These are phyloP conservation scores for Sebastiscus tertius DNA, from an alignment of 2,797 vertebrate genomes.

Conservation along the genomic window DNA sequence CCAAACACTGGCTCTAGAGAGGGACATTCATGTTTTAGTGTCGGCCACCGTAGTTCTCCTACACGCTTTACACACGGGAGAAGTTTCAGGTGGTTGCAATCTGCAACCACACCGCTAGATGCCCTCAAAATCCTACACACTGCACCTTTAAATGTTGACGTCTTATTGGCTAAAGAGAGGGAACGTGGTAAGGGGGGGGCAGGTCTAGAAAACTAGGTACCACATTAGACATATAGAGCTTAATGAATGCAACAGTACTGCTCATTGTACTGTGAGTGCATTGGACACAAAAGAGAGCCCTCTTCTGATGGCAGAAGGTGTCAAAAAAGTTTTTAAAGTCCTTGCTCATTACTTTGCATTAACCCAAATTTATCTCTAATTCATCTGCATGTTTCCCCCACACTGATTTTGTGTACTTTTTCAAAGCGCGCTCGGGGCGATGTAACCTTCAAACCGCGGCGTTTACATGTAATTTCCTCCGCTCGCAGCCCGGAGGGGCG, in stretches of 20 bases:
- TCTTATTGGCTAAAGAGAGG: not conserved
- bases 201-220: not conserved
- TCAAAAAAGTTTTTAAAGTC: not conserved
- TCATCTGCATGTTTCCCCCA: conserved; percentile 6
- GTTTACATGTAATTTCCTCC: conserved; percentile 46
- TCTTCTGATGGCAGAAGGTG: not conserved
- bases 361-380: not conserved
- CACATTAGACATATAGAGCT: not conserved
- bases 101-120: no score
- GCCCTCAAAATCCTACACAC: no score
- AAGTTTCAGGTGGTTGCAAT: no score
- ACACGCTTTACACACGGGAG: no score
- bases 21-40: no score
- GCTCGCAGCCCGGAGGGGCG: conserved; percentile 30
- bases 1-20: no score
- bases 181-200: not conserved
- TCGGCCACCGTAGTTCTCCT: no score
- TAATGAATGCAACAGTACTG: not conserved
- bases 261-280: not conserved
- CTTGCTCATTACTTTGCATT: not conserved
- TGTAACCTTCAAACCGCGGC: conserved; percentile 45
- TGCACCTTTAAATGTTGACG: not conserved
- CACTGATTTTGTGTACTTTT: conserved; percentile 14
- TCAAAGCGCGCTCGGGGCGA: conserved; percentile 1
- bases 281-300: no score